Percentiles rank a stretch among this genome's conserved stretches.
phyloP scores from a whole-genome alignment of 2,113 vertebrate genomes.

The Romanogobio albipinnatus region DNA sequence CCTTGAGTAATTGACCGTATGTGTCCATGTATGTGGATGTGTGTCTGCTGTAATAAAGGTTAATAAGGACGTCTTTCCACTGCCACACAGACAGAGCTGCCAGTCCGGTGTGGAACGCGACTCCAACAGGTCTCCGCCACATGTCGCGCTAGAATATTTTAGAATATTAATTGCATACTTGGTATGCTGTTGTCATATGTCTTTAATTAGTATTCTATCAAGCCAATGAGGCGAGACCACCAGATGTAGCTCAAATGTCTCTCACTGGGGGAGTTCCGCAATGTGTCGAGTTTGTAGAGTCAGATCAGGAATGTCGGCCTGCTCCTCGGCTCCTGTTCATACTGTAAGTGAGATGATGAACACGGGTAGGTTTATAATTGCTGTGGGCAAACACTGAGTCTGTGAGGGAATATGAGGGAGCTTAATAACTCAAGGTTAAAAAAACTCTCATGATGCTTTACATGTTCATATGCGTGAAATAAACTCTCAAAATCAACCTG shows the following conservation, averaged over 20 bases:
- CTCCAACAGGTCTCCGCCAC: conserved; percentile 64
- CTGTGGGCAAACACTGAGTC: neutral
- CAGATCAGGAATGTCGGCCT: conserved; percentile 6
- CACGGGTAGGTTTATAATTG: neutral
- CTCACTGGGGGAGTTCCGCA: conserved; percentile 34
- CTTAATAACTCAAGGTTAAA: neutral
- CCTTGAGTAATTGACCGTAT: neutral
- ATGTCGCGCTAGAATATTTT: conserved; percentile 70
- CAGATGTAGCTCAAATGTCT: conserved; percentile 69
- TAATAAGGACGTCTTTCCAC: conserved; percentile 68
- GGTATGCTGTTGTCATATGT: conserved; percentile 74
- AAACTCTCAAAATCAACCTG: neutral
- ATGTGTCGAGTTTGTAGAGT: neutral
- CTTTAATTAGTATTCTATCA: conserved; percentile 79
- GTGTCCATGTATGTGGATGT: neutral
- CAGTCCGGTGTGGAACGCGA: conserved; percentile 54
- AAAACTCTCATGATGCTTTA: neutral
- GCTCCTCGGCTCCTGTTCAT: neutral
- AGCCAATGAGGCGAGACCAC: conserved; percentile 71
- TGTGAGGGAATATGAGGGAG: too few species aligned
- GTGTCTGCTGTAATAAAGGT: conserved; percentile 64
- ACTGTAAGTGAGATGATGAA: conserved; percentile 1
- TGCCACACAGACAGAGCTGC: conserved; percentile 59
- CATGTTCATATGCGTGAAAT: neutral
- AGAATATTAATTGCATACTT: conserved; percentile 75